A percentile compares a stretch with the other conserved stretches of the same genome.
phyloP scores from a whole-genome alignment of 2,888 invertebrate genomes.

The Hypomecis punctinalis region DNA sequence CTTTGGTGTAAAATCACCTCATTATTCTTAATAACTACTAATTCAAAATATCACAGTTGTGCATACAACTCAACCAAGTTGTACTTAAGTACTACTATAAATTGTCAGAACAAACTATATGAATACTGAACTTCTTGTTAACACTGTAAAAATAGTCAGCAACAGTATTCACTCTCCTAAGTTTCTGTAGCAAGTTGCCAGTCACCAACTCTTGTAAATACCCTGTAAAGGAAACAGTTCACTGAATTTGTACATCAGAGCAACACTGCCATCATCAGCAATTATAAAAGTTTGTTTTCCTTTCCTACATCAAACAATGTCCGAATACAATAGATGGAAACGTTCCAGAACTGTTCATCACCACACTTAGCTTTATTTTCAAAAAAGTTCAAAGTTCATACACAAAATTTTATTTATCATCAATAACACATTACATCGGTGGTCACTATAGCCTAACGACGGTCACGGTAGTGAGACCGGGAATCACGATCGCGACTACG shows the following conservation, averaged over 20 bases:
- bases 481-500: conserved; percentile 85
- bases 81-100: conserved; percentile 42
- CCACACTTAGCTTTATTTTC: conserved; percentile 69
- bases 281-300: conserved; percentile 9
- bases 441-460: conserved; percentile 76
- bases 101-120: conserved; percentile 23
- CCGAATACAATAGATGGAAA: conserved; percentile 37
- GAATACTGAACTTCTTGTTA: conserved; percentile 6
- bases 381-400: conserved; percentile 84
- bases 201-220: conserved; percentile 16
- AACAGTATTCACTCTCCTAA: conserved; percentile 26
- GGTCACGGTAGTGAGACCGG: conserved; percentile 84
- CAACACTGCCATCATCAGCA: conserved; percentile 10
- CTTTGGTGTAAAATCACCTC: conserved; percentile 52
- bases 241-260: conserved; percentile 8
- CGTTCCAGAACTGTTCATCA: conserved; percentile 64
- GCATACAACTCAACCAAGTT: conserved; percentile 54
- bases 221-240: conserved; percentile 32
- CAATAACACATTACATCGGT: conserved; percentile 74
- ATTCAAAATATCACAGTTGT: conserved; percentile 62
- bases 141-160: conserved; percentile 31
- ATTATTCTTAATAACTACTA: conserved; percentile 45
- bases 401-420: conserved; percentile 77
- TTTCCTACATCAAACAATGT: conserved; percentile 22
- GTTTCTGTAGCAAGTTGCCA: not conserved